Evolutionary conservation across 2,113 vertebrate genomes (phyloP).

Genomic region (Halichoerus grypus): DNA sequence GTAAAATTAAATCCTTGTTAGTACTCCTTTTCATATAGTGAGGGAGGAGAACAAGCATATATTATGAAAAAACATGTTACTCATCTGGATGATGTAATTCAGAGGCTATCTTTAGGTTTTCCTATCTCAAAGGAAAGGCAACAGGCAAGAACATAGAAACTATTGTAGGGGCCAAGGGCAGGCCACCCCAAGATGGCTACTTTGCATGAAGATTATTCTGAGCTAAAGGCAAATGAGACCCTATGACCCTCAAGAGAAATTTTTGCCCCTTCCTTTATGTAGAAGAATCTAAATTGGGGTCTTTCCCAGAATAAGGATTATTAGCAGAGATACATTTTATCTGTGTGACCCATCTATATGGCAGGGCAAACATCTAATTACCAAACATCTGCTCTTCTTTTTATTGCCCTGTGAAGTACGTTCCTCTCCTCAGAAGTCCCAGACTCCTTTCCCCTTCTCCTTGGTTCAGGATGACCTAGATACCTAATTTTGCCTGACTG

Average conservation of each 20-base stretch:
- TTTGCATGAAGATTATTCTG: neutral
- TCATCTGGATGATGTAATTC: conserved; percentile 12
- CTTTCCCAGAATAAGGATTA: neutral
- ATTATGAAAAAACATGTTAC: neutral
- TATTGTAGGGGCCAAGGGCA: neutral
- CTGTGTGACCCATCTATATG: neutral
- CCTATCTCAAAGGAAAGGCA: neutral
- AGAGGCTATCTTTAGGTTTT: neutral
- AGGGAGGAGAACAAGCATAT: neutral
- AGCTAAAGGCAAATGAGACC: neutral
- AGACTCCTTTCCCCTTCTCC: neutral
- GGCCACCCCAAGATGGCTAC: neutral
- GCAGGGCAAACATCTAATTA: neutral
- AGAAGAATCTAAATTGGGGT: neutral
- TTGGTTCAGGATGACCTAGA: neutral
- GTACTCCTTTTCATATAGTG: neutral
- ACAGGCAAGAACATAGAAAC: neutral
- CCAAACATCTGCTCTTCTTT: neutral
- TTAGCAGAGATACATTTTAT: neutral
- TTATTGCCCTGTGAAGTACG: neutral
- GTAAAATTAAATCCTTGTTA: neutral
- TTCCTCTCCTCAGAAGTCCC: neutral
- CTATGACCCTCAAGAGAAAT: neutral
- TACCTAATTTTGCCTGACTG: neutral
- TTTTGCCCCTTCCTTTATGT: neutral